Base-by-base conservation (phyloP, 2,797 vertebrate species). In the Anisognathus igniventris region DNA sequence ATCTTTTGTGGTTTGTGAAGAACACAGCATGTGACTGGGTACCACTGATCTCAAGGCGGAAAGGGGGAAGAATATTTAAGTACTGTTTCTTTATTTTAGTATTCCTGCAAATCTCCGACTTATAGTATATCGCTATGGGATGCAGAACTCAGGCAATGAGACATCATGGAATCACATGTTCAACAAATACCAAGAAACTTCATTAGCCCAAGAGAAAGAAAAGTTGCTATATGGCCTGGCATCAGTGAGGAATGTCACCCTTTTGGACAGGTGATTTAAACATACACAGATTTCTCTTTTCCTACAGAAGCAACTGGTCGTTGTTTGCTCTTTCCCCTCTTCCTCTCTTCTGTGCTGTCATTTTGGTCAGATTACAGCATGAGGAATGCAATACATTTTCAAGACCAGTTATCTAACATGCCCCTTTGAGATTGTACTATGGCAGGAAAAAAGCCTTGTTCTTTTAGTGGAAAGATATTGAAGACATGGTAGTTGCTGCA, bases 181-280 rank as follows among this genome's bases (percentile, higher is more conserved):
- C 24, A 0, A 98, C 51, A 97, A 96, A 87, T 99, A 99, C 95
- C 97, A 96, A 91, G 50, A 84, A 4, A 96, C 98, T 7, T 27
- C 98, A 31, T 96, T 99, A 95, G 99, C 99, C 14, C 99, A 99
- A 96, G 99, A 99, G 95, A 99, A 99, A 95, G 99, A 99, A 97
- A 99, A 99, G 93, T 97, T 99, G 57, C 98, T 99, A 24, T 99
- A 99, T 31, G 99, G 99, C 47, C 97, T 99, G 91, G 99, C 99
- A 33, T 99, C 99, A 6, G 98, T 98, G 93, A 97, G 97, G 45
- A 92, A 98, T 11, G 77, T 98, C 70, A 24, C 83, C 10, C 98
- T 99, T 72, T 97, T 99, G 73, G 90, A 97, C 96, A 98, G 97
- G 99, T 97, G 37, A 86, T 65, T 79, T 83, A 76, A 92, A 74